Evolutionary conservation across 2,888 invertebrate species (phyloP).

Genomic region (Gasteruption jaculator): DNA sequence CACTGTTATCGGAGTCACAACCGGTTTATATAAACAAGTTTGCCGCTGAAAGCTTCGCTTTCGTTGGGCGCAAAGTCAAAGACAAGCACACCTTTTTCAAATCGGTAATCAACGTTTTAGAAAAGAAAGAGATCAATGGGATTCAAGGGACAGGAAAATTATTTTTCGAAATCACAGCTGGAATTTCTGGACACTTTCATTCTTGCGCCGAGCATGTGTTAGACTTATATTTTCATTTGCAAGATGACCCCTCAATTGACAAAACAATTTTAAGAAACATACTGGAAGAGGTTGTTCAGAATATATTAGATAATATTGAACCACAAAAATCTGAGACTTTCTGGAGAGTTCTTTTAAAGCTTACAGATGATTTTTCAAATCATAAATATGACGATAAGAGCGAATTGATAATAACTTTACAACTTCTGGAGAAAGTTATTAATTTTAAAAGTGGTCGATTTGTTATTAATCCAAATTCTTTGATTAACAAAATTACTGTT

Average conservation of each 20-base stretch:
- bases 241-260: slow-evolving; percentile 51
- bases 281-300: slow-evolving; percentile 61
- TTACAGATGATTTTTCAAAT: slow-evolving; percentile 43
- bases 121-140: slow-evolving; percentile 65
- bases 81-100: slow-evolving; percentile 72
- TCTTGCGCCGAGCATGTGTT: slow-evolving; percentile 73
- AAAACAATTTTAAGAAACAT: slow-evolving; percentile 62
- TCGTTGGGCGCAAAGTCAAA: slow-evolving; percentile 83
- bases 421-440: slow-evolving; percentile 60
- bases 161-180: slow-evolving; percentile 83
- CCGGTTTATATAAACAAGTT: slow-evolving; percentile 86
- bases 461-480: slow-evolving; percentile 58
- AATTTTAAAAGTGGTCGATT: slow-evolving; percentile 64
- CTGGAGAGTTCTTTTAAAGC: slow-evolving; percentile 59
- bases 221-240: slow-evolving; percentile 61
- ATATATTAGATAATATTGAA: slow-evolving; percentile 61
- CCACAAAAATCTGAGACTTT: slow-evolving; percentile 63
- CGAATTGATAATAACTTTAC: slow-evolving; percentile 55
- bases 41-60: slow-evolving; percentile 95
- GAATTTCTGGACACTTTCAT: slow-evolving; percentile 80
- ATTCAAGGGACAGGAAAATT: slow-evolving; percentile 78
- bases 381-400: slow-evolving; percentile 28
- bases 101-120: slow-evolving; percentile 64
- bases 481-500: slow-evolving; percentile 56
- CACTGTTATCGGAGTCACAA: slow-evolving; percentile 71